These are phyloP conservation scores for Eupithecia tripunctaria DNA, from an alignment of 2,888 invertebrate genomes.

Conservation along the genomic window DNA sequence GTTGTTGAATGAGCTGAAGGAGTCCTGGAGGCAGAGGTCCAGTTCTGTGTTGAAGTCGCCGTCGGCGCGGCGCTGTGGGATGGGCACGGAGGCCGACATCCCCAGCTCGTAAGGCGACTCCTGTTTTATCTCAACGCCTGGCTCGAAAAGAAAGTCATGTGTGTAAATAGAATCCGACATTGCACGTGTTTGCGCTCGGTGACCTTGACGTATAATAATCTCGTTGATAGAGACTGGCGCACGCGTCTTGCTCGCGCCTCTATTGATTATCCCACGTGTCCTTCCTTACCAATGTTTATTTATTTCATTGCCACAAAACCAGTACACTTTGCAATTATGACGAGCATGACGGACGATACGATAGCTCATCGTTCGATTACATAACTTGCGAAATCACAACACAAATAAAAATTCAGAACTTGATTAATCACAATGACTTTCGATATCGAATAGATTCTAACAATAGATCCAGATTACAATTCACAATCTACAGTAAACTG, in stretches of 20 bases:
- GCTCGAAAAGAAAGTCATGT: conserved; percentile 86
- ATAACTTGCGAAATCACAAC: conserved; percentile 72
- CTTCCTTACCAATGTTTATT: conserved; percentile 49
- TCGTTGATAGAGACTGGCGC: conserved; percentile 81
- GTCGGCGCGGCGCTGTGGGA: conserved; percentile 83
- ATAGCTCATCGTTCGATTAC: conserved; percentile 69
- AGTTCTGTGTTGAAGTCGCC: conserved; percentile 84
- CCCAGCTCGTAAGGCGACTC: conserved; percentile 81
- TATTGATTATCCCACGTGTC: conserved; percentile 83
- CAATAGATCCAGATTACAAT: conserved; percentile 27
- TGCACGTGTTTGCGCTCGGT: conserved; percentile 80
- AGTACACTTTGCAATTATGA: conserved; percentile 21
- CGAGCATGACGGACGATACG: conserved; percentile 16
- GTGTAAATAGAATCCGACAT: conserved; percentile 87
- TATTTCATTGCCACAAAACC: conserved; percentile 46
- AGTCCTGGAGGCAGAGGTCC: conserved; percentile 83
- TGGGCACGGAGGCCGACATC: conserved; percentile 86
- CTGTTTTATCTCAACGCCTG: conserved; percentile 86
- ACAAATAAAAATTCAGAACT: conserved; percentile 64
- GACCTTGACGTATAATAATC: conserved; percentile 82
- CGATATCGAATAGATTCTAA: conserved; percentile 56
- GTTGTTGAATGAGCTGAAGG: conserved; percentile 72
- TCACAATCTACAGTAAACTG: conserved; percentile 21
- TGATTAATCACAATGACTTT: conserved; percentile 80
- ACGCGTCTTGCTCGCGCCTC: conserved; percentile 75